Conservation (phyloP, 2,797 vertebrate species). For the Girardinus metallicus region DNA sequence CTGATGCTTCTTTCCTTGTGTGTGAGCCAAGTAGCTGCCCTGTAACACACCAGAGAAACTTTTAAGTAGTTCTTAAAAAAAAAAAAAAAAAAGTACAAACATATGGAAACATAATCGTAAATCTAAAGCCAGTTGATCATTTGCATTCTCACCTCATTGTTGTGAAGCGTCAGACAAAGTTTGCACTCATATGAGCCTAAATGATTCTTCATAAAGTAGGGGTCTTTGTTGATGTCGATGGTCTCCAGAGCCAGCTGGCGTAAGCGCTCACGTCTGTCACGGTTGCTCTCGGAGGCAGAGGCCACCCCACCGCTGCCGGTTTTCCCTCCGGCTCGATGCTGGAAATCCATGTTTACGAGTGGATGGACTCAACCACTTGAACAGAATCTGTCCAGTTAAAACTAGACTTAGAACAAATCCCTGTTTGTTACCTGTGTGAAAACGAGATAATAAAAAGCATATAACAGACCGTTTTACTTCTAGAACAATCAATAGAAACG, state of each 20-base stretch:
- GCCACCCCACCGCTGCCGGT: slow-evolving; percentile 96
- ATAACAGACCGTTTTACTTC: not conserved
- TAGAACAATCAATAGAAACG: not conserved
- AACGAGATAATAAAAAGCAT: not conserved
- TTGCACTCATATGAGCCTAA: slow-evolving; percentile 98
- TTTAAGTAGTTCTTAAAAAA: not conserved
- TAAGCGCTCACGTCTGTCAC: slow-evolving; percentile 91
- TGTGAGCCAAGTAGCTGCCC: slow-evolving; percentile 98
- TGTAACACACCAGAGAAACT: slow-evolving; percentile 58
- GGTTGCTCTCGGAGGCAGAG: slow-evolving; percentile 95
- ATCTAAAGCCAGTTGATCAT: not conserved
- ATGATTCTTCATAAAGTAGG: slow-evolving; percentile 99
- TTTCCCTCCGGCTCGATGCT: slow-evolving; percentile 95
- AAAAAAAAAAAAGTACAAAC: not conserved
- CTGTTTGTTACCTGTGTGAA: no score
- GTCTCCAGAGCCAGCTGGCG: slow-evolving; percentile 95
- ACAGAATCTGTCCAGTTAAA: not conserved
- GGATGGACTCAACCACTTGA: slow-evolving; percentile 29
- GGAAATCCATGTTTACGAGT: slow-evolving; percentile 91
- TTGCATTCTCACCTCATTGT: slow-evolving; percentile 89
- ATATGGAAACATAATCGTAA: not conserved
- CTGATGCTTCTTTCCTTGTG: slow-evolving; percentile 99
- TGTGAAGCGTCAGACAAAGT: slow-evolving; percentile 96
- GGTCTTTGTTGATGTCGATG: slow-evolving; percentile 99
- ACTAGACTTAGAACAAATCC: slow-evolving; percentile 14